A percentile compares a stretch with the other conserved stretches of the same genome.
phyloP scores from a whole-genome alignment of 2,888 invertebrate species.

The Pasiphila rectangulata region DNA sequence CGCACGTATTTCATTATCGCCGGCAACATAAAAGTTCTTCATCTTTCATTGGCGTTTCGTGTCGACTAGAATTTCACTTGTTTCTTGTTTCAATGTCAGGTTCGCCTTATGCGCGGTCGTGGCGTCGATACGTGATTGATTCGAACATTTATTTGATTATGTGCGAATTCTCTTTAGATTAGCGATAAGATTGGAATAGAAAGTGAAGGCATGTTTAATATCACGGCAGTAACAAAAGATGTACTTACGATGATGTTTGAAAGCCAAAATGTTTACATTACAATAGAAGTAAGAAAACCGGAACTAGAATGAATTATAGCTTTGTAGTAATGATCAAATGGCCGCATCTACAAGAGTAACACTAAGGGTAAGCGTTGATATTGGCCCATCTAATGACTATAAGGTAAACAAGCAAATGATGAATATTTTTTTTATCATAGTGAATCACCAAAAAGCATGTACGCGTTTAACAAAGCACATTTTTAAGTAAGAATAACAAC shows the following conservation, averaged over 20 bases:
- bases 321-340: no score
- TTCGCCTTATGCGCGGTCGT: slow-evolving; percentile 32
- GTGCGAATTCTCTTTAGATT: slow-evolving; percentile 28
- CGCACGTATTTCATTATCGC: neutral
- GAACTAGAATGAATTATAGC: no score
- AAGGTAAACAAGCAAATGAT: no score
- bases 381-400: no score
- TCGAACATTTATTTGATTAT: slow-evolving; percentile 34
- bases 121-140: slow-evolving; percentile 32
- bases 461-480: no score
- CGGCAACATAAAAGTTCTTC: neutral
- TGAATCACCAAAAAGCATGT: no score
- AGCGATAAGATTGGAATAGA: slow-evolving; percentile 20
- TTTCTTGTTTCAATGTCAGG: slow-evolving; percentile 59
- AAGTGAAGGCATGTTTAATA: slow-evolving; percentile 16
- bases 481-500: neutral
- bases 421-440: no score
- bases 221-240: neutral
- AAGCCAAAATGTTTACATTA: neutral
- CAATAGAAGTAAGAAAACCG: no score
- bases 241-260: neutral
- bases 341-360: no score
- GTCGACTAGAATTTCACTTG: slow-evolving; percentile 53
- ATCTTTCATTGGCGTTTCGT: slow-evolving; percentile 50
- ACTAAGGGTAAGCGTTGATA: no score